Evolutionary conservation across 2,888 invertebrate genomes (phyloP).

Genomic region (Pterostichus madidus): DNA sequence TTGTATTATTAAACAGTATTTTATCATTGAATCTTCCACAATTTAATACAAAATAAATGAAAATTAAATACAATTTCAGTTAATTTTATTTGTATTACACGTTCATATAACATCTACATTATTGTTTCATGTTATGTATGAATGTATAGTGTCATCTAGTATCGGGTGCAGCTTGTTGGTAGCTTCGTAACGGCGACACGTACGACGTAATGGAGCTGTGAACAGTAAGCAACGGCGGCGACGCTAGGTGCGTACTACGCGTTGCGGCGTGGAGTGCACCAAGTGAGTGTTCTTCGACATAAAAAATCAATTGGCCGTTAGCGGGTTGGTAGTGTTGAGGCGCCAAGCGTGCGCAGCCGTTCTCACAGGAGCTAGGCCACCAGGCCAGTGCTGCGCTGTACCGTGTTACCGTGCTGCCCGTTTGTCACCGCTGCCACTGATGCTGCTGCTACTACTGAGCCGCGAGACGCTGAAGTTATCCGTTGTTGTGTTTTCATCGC

Average conservation of each 20-base stretch:
- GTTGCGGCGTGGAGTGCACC: slow-evolving; percentile 23
- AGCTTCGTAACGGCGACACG: too few relatives aligned
- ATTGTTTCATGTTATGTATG: too few relatives aligned
- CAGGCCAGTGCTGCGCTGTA: not conserved
- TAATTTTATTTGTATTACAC: too few relatives aligned
- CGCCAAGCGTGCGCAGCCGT: slow-evolving; percentile 37
- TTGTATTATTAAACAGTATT: too few relatives aligned
- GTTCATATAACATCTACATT: too few relatives aligned
- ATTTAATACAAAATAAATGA: too few relatives aligned
- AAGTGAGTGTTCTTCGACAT: slow-evolving; percentile 24
- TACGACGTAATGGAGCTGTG: too few relatives aligned
- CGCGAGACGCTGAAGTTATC: slow-evolving; percentile 23
- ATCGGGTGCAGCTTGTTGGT: not conserved
- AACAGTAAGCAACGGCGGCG: slow-evolving; percentile 4
- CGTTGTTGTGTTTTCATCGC: slow-evolving; percentile 29
- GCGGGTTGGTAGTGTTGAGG: not conserved
- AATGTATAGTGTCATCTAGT: slow-evolving; percentile 43
- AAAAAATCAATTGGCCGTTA: slow-evolving; percentile 56
- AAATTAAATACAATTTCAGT: too few relatives aligned
- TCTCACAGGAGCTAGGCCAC: slow-evolving; percentile 6
- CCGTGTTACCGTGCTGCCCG: slow-evolving; percentile 75
- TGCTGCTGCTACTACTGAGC: too few relatives aligned
- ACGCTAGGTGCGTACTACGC: not conserved
- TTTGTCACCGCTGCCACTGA: slow-evolving; percentile 73
- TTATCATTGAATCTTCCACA: too few relatives aligned